A percentile compares a stretch with the other conserved stretches of the same genome.
phyloP scores from a whole-genome alignment of 2,113 vertebrate species.

The Acrocephalus arundinaceus region DNA sequence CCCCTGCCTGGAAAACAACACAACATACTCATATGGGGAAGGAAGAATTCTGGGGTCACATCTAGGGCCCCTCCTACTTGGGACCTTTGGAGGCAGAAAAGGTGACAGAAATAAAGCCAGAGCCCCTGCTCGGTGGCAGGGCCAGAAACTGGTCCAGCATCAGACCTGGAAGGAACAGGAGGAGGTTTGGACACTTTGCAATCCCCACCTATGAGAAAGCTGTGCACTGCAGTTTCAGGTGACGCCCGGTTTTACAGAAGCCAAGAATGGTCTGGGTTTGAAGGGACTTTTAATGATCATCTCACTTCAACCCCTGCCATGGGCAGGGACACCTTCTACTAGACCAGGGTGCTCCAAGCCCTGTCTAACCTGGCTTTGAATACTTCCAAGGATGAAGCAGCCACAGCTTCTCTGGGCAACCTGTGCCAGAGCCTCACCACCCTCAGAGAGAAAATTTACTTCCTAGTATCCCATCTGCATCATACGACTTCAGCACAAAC shows the following conservation, averaged over 20 bases:
- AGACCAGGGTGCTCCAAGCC: background rate
- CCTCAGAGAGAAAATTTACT: background rate
- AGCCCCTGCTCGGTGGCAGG: background rate
- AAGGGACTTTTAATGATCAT: background rate
- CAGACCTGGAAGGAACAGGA: background rate
- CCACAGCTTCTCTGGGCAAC: background rate
- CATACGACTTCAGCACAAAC: background rate
- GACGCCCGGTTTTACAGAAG: background rate
- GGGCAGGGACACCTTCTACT: background rate
- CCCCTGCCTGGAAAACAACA: slow-evolving; percentile 49
- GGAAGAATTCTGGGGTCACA: background rate
- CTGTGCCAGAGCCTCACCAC: background rate
- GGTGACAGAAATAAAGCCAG: background rate
- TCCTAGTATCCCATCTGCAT: background rate
- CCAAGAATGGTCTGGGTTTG: background rate
- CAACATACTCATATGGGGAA: background rate
- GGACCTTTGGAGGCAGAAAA: background rate
- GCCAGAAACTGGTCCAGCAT: background rate
- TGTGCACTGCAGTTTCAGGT: background rate
- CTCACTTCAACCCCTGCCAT: background rate
- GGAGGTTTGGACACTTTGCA: background rate
- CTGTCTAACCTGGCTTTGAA: background rate
- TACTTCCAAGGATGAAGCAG: background rate
- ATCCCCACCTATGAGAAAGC: background rate
- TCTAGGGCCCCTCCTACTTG: background rate